Evolutionary conservation across 1,140 invertebrate species (phyloP), one percentile per base, ranked within the genome.

Genomic region (Lasioglossum baleicum): DNA sequence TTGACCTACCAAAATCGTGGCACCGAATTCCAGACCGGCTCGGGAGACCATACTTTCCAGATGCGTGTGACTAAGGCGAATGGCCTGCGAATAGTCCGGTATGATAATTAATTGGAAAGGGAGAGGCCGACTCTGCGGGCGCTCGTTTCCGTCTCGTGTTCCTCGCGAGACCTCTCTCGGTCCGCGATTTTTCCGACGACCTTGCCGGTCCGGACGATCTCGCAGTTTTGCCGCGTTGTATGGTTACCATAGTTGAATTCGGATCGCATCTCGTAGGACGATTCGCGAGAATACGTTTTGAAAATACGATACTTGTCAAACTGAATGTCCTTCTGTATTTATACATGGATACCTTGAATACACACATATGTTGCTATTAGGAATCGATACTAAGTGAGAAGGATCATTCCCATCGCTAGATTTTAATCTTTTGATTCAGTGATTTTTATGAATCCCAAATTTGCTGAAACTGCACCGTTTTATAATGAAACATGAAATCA

Each of bases 21-120:
- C 17, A 8, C 4, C 2, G 58, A 40, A 42, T 56, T 31, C 60
- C 63, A 17, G 40, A 26, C 26, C 51, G 48, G n/a, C 4, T 35
- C 20, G n/a, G 0, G 15, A 0, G 17, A 53, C 13, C 35, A 35
- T n/a, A 26, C 31, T 60, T 64, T 74, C 68, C 75, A 56, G 10
- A 10, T 26, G 58, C 56, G 68, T 31, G 51, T 82, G 75, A 85
- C 60, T 85, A 80, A 86, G 63, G 44, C 64, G 51, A 75, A 76
- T 42, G 83, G 69, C 75, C 31, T 61, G 58, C 70, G 35, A 64
- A 42, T 26, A 61, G 61, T 78, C 61, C 26, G 42, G 58, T 84
- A 86, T 84, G 76, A 35, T 84, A 84, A 87, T 87, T 80, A 80
- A 86, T 80, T 82, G 35, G 80, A 80, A 82, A 87, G 75, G 66